Base-by-base conservation (phyloP, 2,113 vertebrate genomes). In the Casuarius casuarius region DNA sequence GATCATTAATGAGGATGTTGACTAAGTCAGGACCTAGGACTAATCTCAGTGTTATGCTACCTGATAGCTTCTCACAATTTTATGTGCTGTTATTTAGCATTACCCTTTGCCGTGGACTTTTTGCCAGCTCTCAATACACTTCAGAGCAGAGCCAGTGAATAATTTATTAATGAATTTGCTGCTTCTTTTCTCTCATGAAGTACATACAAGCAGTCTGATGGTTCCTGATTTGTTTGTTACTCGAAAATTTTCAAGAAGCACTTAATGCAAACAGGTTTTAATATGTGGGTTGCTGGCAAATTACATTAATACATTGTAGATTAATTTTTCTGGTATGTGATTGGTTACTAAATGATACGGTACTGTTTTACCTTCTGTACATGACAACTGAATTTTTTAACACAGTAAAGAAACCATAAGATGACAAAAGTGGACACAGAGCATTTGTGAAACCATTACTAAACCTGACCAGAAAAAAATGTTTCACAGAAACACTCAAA, bases 11-110 rank as follows among this genome's bases (percentile, higher is more conserved):
- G 51, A 96, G 73, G 38, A 23, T 89, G 90, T 92, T 95, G 65
- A 86, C 94, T 93, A 84, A 93, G 86, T 82, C 80, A 94, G 76
- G 81, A 80, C 67, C 84, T 96, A 22, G 44, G 63, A 54, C 67
- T 95, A 85, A 89, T 87, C 59, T 85, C 85, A 79, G 2, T 77
- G 67, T 92, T 68, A 75, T 7, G 35, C 35, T 88, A 89, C 77
- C 87, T 87, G 77, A 73, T 44, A 70, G 40, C 22, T 16, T 12
- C 44, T 85, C 33, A 81, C 68, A 1, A 1, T 54, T 94, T 85
- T 70, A 87, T 67, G 46, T 62, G 54, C 71, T 71, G 35, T 70
- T 89, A 67, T 51, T 95, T 52, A 89, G 44, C 66, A 59, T 67
- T 63, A 79, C 25, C 33, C n/a, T 73, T 78, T 87, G 58, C 49